Evolutionary conservation across 2,797 vertebrate genomes (phyloP).

Genomic region (Hemitrygon akajei): DNA sequence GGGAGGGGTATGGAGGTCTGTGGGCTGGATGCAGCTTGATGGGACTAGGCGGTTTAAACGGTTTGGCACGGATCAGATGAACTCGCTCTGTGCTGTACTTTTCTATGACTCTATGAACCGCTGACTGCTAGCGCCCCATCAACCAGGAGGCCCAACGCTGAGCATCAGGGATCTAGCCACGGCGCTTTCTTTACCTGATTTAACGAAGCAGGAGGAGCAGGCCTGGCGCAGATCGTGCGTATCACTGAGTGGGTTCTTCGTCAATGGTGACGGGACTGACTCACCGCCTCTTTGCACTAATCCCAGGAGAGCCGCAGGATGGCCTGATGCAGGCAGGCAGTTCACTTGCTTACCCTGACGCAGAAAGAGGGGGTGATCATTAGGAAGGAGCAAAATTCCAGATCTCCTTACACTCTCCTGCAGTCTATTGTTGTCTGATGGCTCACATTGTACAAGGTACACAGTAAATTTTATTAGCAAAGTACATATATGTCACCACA

Average conservation of each 20-base stretch:
- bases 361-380: neutral
- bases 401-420: neutral
- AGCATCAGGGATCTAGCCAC: neutral
- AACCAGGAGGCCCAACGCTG: neutral
- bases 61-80: no score
- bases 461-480: no score
- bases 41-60: no score
- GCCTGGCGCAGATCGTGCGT: constrained; percentile 93
- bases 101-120: no score
- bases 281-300: neutral
- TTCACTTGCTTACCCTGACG: neutral
- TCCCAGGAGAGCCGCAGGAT: neutral
- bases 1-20: no score
- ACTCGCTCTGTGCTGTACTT: no score
- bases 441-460: no score
- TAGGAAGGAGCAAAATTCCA: neutral
- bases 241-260: constrained; percentile 85
- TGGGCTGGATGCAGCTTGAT: no score
- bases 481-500: no score
- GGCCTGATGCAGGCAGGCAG: neutral
- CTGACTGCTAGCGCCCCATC: no score
- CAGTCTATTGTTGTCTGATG: no score
- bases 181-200: constrained; percentile 70
- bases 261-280: constrained; percentile 69
- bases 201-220: constrained; percentile 88